Percentiles rank a stretch among this genome's conserved stretches.
Evolutionary conservation across 1,140 invertebrate genomes (phyloP).

Genomic region (Contarinia nasturtii): DNA sequence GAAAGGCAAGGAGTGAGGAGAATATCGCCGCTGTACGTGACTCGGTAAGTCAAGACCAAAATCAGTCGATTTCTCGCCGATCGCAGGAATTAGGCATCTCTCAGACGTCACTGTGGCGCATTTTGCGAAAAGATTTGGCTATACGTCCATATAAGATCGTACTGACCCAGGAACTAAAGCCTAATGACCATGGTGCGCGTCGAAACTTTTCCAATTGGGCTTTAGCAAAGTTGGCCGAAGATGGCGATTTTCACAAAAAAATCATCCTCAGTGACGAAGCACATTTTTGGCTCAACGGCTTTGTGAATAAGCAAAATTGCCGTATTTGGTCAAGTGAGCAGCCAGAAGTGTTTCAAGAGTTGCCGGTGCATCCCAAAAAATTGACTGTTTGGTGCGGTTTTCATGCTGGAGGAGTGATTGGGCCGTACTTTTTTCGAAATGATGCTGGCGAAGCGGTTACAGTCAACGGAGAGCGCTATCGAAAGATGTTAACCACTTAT

Average conservation of each 20-base stretch:
- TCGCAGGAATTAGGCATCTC: slow-evolving; percentile 9
- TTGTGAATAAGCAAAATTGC: not conserved
- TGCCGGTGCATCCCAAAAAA: slow-evolving; percentile 13
- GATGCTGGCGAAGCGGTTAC: slow-evolving; percentile 8
- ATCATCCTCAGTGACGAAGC: not conserved
- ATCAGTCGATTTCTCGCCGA: slow-evolving; percentile 8
- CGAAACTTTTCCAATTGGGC: not conserved
- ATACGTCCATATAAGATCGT: not conserved
- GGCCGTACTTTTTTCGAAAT: slow-evolving; percentile 13
- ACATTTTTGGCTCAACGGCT: not conserved
- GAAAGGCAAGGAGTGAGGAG: slow-evolving; percentile 5
- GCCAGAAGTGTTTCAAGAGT: slow-evolving; percentile 7
- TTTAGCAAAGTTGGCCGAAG: not conserved
- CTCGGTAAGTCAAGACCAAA: slow-evolving; percentile 7
- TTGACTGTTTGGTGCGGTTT: slow-evolving; percentile 14
- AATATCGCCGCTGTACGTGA: slow-evolving; percentile 8
- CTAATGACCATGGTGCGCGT: not conserved
- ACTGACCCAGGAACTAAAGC: not conserved
- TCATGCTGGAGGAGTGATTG: slow-evolving; percentile 6
- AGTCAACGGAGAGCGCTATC: slow-evolving; percentile 10
- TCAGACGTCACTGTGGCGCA: slow-evolving; percentile 7
- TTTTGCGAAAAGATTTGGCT: slow-evolving; percentile 2
- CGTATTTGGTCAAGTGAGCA: not conserved
- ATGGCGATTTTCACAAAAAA: not conserved
- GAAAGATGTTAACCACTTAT: slow-evolving; percentile 9